Base-by-base conservation (phyloP, 2,113 vertebrate species). In the Leiothrix lutea region DNA sequence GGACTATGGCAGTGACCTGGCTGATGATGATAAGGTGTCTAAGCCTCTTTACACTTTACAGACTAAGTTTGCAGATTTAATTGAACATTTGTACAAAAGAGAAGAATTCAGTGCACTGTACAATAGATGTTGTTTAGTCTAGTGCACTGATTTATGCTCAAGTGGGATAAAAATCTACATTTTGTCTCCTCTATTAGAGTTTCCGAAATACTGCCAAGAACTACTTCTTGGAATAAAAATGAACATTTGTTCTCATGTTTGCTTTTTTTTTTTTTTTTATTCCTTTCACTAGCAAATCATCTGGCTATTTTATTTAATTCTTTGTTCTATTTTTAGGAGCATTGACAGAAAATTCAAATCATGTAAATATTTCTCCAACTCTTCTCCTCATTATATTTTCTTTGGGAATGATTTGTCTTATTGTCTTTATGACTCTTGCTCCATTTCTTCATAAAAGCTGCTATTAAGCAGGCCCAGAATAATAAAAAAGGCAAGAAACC, bases 71-170 rank as follows among this genome's bases (percentile, higher is more conserved):
- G 67, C 69, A 82, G 79, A 77, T 53, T 69, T 79, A 91, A 92
- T 36, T 86, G 79, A 91, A 57, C 48, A 78, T 74, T 87, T 71
- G 64, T 19, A 78, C 45, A 61, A 87, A 92, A 53, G 11, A 81
- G 77, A 78, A 60, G 54, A 83, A 81, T 87, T 58, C 58, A 44
- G 45, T 44, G 66, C 47, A 18, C 36, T 69, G 51, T 74, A 95
- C 93, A 94, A 83, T 92, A 79, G 89, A 66, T 89, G 89, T 61
- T 96, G 94, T 96, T 97, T 96, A 90, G 93, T 96, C 92, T 97
- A 72, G 54, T 69, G 70, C 67, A 62, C 38, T 92, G 93, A 95
- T 87, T 92, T 82, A 95, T 87, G 87, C 53, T 88, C 78, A 90
- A 94, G 74, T 36, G 56, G 82, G 90, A 93, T 84, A 88, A 92